phyloP scores from a whole-genome alignment of 2,113 vertebrate genomes.

The Carlito syrichta region DNA sequence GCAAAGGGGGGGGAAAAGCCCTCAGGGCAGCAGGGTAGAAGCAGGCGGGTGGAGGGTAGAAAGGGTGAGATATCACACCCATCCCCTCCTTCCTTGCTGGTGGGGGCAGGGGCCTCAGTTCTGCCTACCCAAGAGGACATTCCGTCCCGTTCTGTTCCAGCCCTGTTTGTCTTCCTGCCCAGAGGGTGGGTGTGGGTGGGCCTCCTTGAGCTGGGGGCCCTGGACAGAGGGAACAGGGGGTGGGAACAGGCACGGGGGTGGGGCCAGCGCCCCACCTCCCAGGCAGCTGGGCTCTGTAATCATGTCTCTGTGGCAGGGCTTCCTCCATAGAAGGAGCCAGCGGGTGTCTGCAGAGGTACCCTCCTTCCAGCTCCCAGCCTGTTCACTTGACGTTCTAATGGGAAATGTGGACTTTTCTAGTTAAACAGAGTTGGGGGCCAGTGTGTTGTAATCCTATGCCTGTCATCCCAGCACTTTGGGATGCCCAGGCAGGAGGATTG shows the following conservation, averaged over 20 bases:
- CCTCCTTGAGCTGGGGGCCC: slow-evolving; percentile 43
- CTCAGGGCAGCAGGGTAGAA: too few relatives aligned
- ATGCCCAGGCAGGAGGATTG: too few relatives aligned
- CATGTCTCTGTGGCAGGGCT: background rate
- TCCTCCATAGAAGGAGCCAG: slow-evolving; percentile 11
- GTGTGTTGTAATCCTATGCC: too few relatives aligned
- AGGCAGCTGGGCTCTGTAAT: slow-evolving; percentile 57
- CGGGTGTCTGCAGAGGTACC: slow-evolving; percentile 23
- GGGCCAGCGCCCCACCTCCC: background rate
- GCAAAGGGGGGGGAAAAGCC: too few relatives aligned
- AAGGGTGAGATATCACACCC: background rate
- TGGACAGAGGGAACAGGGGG: slow-evolving; percentile 42
- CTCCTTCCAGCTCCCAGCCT: slow-evolving; percentile 15
- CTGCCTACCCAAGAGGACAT: slow-evolving; percentile 67
- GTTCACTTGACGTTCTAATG: background rate
- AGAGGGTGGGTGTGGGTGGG: slow-evolving; percentile 63
- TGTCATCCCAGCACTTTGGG: too few relatives aligned
- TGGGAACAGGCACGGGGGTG: background rate
- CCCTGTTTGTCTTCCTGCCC: slow-evolving; percentile 76
- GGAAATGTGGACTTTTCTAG: slow-evolving; percentile 21
- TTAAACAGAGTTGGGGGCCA: background rate
- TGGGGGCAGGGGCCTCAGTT: slow-evolving; percentile 57
- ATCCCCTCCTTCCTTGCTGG: background rate
- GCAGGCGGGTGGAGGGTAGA: background rate
- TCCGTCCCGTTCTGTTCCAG: slow-evolving; percentile 69